phyloP scores from a whole-genome alignment of 2,113 vertebrate species.

The Heliornis fulica region DNA sequence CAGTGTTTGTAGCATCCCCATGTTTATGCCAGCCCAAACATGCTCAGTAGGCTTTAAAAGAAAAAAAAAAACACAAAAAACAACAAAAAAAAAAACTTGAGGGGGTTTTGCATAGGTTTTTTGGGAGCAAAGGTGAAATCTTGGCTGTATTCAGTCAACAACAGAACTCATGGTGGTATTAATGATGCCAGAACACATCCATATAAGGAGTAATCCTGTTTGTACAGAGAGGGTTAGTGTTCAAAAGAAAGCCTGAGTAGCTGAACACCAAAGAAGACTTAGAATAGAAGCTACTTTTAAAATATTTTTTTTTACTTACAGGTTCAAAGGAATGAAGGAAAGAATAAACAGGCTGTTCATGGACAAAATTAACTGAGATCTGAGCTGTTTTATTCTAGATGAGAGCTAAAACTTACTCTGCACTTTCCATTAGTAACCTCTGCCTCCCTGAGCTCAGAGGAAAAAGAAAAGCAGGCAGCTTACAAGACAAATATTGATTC shows the following conservation, averaged over 20 bases:
- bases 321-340: background rate
- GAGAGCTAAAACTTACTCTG: background rate
- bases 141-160: background rate
- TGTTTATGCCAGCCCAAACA: background rate
- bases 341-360: background rate
- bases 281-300: conserved; percentile 2
- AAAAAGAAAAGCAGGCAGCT: background rate
- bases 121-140: background rate
- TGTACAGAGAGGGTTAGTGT: background rate
- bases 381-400: background rate
- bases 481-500: background rate
- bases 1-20: background rate
- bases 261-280: background rate
- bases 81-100: background rate
- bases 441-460: background rate
- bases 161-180: background rate
- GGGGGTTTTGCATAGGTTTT: background rate
- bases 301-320: background rate
- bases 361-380: background rate
- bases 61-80: too few relatives aligned
- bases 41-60: background rate
- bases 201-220: background rate
- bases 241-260: background rate
- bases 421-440: background rate
- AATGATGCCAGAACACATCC: background rate